Evolutionary conservation across 2,797 vertebrate genomes (phyloP), one percentile per base, ranked within the genome.

Genomic region (Dryobates pubescens): DNA sequence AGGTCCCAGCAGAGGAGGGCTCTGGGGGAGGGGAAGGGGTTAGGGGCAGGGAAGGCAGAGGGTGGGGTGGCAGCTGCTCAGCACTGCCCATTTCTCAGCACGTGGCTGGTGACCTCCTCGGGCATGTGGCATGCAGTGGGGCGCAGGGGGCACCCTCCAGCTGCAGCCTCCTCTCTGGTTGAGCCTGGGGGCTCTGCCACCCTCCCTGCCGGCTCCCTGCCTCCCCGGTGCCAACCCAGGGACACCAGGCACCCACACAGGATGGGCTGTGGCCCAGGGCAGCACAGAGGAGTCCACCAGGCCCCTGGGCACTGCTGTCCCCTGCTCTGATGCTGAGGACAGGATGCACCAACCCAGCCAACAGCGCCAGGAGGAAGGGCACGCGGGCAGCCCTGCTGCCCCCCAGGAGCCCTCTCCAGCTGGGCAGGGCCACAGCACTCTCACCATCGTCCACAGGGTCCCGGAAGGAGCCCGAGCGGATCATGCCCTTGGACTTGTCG

Each of bases 391-490:
- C 57, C 71, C 64, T 8, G 2, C 9, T 4, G 3, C 17, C 15
- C 12, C 61, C 32, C 2, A 0, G 58, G 41, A 93, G 20, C 68
- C 74, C 61, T 47, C 57, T 81, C 53, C 7, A 62, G 73, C 67
- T 9, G 72, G 51, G 82, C 75, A 78, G 88, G 47, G 69, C 71
- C 0, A 18, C 89, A 93, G 90, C 88, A 64, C 84, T 95, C 98
- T 98, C 97, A 99, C 99, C 98, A 45, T 99, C 99, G 0, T 99
- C 99, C 68, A 98, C 97, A 26, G 98, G 94, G 95, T 99, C 99
- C 89, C 99, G 98, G 97, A 99, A 99, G 92, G 99, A 99, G 86
- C 99, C 98, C 2, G 99, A 99, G 90, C 98, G 99, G 98, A 99
- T 99, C 98, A 99, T 99, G 96, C 99, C 99, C 97, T 99, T 99